A percentile compares a stretch with the other conserved stretches of the same genome.
These are phyloP conservation scores for Eilema depressum DNA, from an alignment of 2,888 invertebrate genomes.

Conservation along the genomic window DNA sequence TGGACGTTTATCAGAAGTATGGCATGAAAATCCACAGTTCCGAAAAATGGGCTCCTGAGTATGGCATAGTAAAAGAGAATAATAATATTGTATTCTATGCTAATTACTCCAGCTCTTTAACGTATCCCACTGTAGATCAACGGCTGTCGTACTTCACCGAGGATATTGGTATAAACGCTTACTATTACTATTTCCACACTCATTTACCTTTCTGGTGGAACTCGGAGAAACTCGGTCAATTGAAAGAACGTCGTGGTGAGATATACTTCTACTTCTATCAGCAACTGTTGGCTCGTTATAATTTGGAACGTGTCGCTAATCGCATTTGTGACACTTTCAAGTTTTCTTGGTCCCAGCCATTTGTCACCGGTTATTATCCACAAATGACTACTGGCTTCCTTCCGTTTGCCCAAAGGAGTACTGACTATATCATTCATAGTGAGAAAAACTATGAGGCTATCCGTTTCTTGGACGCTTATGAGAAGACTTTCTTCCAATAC, in stretches of 20 bases:
- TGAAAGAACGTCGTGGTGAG: slow-evolving; percentile 16
- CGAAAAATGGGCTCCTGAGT: slow-evolving; percentile 3
- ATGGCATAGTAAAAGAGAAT: slow-evolving; percentile 15
- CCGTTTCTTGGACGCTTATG: slow-evolving; percentile 18
- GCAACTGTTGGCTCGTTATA: slow-evolving; percentile 16
- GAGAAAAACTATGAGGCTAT: slow-evolving; percentile 10
- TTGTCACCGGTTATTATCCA: slow-evolving; percentile 8
- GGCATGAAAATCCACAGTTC: background rate
- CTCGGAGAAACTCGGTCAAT: background rate
- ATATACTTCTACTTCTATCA: slow-evolving; percentile 5
- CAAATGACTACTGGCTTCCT: background rate
- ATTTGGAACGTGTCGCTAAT: slow-evolving; percentile 14
- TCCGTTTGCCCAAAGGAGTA: slow-evolving; percentile 17
- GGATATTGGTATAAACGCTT: slow-evolving; percentile 16
- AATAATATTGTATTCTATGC: slow-evolving; percentile 10
- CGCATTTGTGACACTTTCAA: slow-evolving; percentile 3
- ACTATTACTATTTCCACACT: slow-evolving; percentile 17
- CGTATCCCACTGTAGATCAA: slow-evolving; percentile 14
- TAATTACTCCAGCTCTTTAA: slow-evolving; percentile 15
- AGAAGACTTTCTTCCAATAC: slow-evolving; percentile 19
- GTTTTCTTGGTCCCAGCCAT: slow-evolving; percentile 15
- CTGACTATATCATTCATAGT: slow-evolving; percentile 11
- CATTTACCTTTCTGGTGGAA: slow-evolving; percentile 19
- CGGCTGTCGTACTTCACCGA: slow-evolving; percentile 16
- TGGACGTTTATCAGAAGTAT: slow-evolving; percentile 5